A percentile compares a stretch with the other conserved stretches of the same genome.
These are phyloP conservation scores for Chauna torquata DNA, from an alignment of 2,113 vertebrate species.

Conservation along the genomic window DNA sequence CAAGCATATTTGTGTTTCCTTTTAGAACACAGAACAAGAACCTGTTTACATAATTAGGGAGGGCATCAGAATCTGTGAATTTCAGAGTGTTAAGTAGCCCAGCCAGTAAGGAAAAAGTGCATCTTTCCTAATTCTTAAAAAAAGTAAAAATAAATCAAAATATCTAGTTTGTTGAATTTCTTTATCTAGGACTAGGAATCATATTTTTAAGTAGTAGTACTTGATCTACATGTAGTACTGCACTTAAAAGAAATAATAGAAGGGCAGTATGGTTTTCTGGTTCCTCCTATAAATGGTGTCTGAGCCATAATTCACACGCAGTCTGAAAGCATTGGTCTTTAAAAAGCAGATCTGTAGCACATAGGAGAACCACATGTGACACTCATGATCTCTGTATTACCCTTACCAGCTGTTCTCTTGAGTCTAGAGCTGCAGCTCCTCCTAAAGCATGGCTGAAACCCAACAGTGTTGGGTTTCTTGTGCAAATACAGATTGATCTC, in stretches of 20 bases:
- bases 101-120: neutral
- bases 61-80: neutral
- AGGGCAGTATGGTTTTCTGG: neutral
- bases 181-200: neutral
- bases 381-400: neutral
- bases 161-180: neutral
- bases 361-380: neutral
- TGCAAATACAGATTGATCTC: neutral
- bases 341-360: neutral
- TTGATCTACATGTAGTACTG: neutral
- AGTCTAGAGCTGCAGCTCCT: neutral
- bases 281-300: neutral
- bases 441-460: neutral
- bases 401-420: neutral
- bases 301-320: neutral
- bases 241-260: neutral
- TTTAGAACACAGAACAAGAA: neutral
- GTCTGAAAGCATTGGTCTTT: neutral
- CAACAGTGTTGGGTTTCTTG: neutral
- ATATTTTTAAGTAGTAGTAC: neutral
- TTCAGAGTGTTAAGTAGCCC: neutral
- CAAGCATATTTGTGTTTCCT: neutral
- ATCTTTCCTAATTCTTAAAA: neutral
- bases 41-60: neutral
- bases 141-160: neutral